Base-by-base conservation (phyloP, 2,888 invertebrate species). In the Altica lythri region DNA sequence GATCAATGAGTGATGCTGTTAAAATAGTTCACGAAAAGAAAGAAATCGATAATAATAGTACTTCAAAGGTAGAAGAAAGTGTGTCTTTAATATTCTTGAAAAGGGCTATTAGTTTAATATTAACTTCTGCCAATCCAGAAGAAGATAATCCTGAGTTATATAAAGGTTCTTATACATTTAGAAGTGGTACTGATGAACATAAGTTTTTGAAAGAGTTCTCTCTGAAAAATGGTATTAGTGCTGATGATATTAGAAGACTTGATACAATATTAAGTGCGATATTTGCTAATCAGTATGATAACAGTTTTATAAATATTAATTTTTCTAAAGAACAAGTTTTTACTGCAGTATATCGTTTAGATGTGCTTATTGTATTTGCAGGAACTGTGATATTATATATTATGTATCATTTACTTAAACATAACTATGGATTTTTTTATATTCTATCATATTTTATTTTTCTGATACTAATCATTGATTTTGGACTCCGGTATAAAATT, bases 261-360 rank as follows among this genome's bases (percentile, higher is more conserved):
- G 64, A 67, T 43, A 40, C 59, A 18, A 53, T 62, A 53, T 53
- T 67, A 38, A 63, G 61, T 59, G 53, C 53, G 8, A 47, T 59
- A 18, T 61, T 67, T 48, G 29, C 42, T 5, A 61, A 40, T 42
- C 32, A 44, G 13, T 37, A 44, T 43, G 42, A 57, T n/a, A 48
- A 63, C 19, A 52, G 46, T 59, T 53, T 44, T 55, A 34, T 49
- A 19, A 10, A 16, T 48, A n/a, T 61, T 19, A 25, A 53, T 16
- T 37, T 42, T 9, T 55, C 55, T 18, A 52, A 59, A 43, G 52
- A 51, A 29, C 50, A 58, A 25, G 9, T 67, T 1, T 58, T 50
- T 42, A 29, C 34, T 27, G 12, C 38, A 4, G n/a, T 65, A 35
- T 38, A 57, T 10, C 62, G 57, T 53, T 27, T 50, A 8, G 25